phyloP scores from a whole-genome alignment of 2,113 vertebrate species.

The Athene noctua region DNA sequence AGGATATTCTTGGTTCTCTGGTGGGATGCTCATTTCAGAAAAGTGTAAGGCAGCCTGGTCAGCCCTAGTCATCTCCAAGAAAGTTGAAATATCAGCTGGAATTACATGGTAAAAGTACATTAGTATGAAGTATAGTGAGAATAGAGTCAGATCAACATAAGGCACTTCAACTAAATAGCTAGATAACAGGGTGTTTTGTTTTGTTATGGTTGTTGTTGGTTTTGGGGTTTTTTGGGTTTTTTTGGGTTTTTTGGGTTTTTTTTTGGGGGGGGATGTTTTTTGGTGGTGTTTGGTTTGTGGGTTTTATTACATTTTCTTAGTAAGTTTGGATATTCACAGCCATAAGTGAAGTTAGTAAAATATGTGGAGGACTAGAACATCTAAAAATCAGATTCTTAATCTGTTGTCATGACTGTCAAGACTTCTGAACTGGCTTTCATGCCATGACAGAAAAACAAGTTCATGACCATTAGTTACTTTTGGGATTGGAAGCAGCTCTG shows the following conservation, averaged over 20 bases:
- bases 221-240: too few relatives aligned
- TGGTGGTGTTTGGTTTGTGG: not conserved
- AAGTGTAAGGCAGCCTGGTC: not conserved
- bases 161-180: not conserved
- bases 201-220: too few relatives aligned
- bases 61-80: not conserved
- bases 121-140: not conserved
- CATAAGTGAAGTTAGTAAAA: not conserved
- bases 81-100: not conserved
- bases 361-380: not conserved
- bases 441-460: not conserved
- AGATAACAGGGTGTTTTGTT: not conserved
- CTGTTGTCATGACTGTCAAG: not conserved
- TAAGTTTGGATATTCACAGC: not conserved
- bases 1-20: not conserved
- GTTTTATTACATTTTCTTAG: not conserved
- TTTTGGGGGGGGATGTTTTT: not conserved
- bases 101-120: not conserved
- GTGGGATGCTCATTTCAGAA: not conserved
- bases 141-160: not conserved
- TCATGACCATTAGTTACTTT: not conserved
- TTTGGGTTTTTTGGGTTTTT: too few relatives aligned
- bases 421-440: not conserved
- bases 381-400: not conserved
- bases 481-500: not conserved